Evolutionary conservation across 2,888 invertebrate genomes (phyloP), one percentile per base, ranked within the genome.

Genomic region (Heteromyza rotundicornis): DNA sequence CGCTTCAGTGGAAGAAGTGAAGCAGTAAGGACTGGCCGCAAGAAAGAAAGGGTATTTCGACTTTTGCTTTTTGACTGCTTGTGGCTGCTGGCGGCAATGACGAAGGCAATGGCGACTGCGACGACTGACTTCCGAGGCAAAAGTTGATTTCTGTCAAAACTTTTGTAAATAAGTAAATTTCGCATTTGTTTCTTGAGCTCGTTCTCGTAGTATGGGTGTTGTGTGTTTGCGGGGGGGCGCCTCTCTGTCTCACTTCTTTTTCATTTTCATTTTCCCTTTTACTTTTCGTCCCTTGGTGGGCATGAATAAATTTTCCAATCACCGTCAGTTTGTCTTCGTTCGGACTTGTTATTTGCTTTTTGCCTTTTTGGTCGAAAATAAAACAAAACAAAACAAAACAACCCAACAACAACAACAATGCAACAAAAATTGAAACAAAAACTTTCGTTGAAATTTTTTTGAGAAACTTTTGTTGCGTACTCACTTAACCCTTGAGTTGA

Each of bases 241-340:
- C 16, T 12, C n/a, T 47, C 10, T 22, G 24, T 19, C 57, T 54
- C 47, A 20, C 20, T 19, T 20, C 23, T 22, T 20, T 3, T 52
- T 14, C 52, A 24, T 3, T 36, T 24, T 53, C 54, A 14, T 56
- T 63, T 14, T 60, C 51, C 35, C 50, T 63, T 22, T 24, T 44
- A 1, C 22, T 62, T 65, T 59, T 65, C 51, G 59, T 62, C 62
- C 67, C 64, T 65, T 65, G 54, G 66, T 59, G 66, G 58, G 53
- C 54, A 64, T 67, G 68, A 65, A 70, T 70, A 70, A 69, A 70
- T 69, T 70, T 70, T 68, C 64, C 70, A 70, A 70, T 70, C 70
- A 70, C 67, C 69, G 67, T 69, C 64, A 64, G 69, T 66, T 68
- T 70, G 69, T 68, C 60, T 66, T 17, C 47, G 40, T 47, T 19